Evolutionary conservation across 2,888 invertebrate species (phyloP), one percentile per base, ranked within the genome.

Genomic region (Julus scandinavius): DNA sequence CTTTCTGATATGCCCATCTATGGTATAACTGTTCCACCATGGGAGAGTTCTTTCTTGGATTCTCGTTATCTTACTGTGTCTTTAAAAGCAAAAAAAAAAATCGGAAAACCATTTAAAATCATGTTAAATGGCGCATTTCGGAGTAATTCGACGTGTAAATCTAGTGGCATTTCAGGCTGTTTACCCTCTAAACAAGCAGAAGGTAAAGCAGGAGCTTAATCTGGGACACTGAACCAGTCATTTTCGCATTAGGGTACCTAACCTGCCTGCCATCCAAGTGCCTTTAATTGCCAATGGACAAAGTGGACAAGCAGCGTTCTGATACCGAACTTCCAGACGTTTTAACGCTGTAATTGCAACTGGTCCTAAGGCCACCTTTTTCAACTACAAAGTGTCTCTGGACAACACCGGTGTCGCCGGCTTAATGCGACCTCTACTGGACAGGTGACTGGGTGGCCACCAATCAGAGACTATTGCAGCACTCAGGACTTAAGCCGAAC

Each of bases 371-470:
- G 80, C 29, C 80, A 80, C 80, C 38, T n/a, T n/a, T 45, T 45
- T 45, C 41, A 45, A 45, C 4, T 6, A 45, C 80, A 29, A 80
- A 80, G 80, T 80, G 80, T 80, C 80, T 45, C 41, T 63, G 17
- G 20, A n/a, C 20, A 63, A 20, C 63, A 63, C 63, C 63, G n/a
- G 63, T 80, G 80, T 80, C 80, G 80, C 80, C 80, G 41, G 11
- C 20, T 29, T 80, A 80, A 80, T 80, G 80, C 80, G 80, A 38
- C 80, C 80, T 80, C 80, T 80, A 29, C 80, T 80, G 80, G 29
- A 80, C 80, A 80, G 80, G 80, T 80, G 80, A 29, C 80, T 80
- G 80, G 80, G 80, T 80, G 80, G 80, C 80, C 11, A 13, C 80
- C 80, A 80, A 80, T 80, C 80, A 80, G 80, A 38, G 80, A 13